Evolutionary conservation across 2,888 invertebrate genomes (phyloP), one percentile per base, ranked within the genome.

Genomic region (Aleiodes leptofemur): DNA sequence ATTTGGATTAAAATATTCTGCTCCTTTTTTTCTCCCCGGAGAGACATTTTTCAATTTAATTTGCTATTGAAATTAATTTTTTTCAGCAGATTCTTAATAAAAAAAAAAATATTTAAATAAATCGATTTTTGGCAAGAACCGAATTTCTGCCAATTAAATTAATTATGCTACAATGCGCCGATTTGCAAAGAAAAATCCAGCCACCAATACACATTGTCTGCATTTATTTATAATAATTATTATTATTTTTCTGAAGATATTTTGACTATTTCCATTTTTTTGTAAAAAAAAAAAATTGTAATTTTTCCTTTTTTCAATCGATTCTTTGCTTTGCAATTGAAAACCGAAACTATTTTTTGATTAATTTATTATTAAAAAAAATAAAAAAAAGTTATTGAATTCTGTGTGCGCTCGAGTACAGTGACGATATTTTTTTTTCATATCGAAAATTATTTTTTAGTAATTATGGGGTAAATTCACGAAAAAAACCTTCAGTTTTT

Each of bases 141-240:
- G 38, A 38, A 38, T 38, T 38, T 1, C 8, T 38, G 59, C 76
- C 74, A 69, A 73, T 73, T 59, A 61, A 74, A 56, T 69, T 56
- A 68, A 57, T 72, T 50, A 66, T 76, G 76, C 76, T 82, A 81
- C 75, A 80, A 82, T 82, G 85, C 84, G 85, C 85, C 83, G 84
- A 84, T 83, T 84, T 77, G 69, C 68, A 61, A 73, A 74, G 23
- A 68, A 53, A 68, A 71, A 87, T 88, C 88, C 86, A 91, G 92
- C 92, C 92, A 91, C 92, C 92, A 92, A 90, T 91, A 92, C 92
- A 92, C 92, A 92, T 92, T 92, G 92, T 92, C 92, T 92, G 92
- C 92, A 91, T 91, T 89, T 88, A 77, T 83, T 83, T 59, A 59
- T 59, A 0, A 51, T 55, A 4, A 9, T 14, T 14, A 53, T 53